Base-by-base conservation (phyloP, 2,888 invertebrate genomes). In the Nomada ferruginata region DNA sequence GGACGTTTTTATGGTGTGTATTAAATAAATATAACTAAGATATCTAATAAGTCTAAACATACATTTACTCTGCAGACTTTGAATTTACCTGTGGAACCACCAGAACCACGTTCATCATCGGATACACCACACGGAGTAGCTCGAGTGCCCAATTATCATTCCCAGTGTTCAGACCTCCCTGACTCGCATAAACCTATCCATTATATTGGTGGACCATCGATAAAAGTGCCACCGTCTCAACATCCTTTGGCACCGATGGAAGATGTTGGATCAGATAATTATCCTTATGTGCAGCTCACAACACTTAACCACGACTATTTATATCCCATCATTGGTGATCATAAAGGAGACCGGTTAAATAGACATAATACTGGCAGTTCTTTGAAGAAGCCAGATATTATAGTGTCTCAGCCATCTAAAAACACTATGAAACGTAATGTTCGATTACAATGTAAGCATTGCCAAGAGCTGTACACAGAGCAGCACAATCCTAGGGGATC, bases 1-100 rank as follows among this genome's bases (percentile, higher is more conserved):
- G 93, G 98, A 98, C 93, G 98, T 98, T 90, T 98, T 98, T 94
- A 98, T 98, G 97, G 98, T 98, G 94, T 95, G 95, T 93, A 66
- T 72, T 13, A 52, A 60, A 60, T 13, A 68, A 61, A 72, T 66
- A 36, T 60, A 94, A 94, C 91, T 94, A 50, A 9, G 55, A 53
- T 20, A 15, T 47, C 23, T 4, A 13, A 52, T 9, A 23, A 20
- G 50, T 69, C 42, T 26, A 64, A 68, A 60, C 26, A 78, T 73
- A 42, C 70, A 74, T 85, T 78, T 68, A 70, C 81, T 87, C 94
- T 94, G 0, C 94, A 98, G 98, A 97, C 98, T 89, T 95, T 98
- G 91, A 97, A 98, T 94, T 96, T 98, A 91, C 97, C 97, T 80
- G 95, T 96, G 92, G 97, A 97, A 92, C 96, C 96, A 84, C 96